Percentiles rank a stretch among this genome's conserved stretches.
Conservation (phyloP, 2,888 invertebrate species). For the Noctua comes region DNA sequence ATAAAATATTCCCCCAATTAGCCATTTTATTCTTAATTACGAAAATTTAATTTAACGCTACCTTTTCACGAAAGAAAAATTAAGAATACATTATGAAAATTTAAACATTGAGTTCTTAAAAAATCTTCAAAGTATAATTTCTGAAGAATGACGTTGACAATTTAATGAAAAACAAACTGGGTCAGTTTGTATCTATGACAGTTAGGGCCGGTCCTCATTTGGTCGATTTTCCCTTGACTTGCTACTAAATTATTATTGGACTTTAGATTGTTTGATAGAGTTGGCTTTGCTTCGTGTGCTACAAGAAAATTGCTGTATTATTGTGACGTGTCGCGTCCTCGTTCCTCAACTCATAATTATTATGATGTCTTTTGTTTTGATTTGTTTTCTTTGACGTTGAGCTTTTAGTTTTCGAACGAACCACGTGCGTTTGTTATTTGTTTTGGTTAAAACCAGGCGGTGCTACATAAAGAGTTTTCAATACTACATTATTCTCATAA, state of each 20-base stretch:
- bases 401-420: neutral
- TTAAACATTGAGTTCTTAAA: constrained; percentile 41
- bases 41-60: constrained; percentile 20
- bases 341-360: constrained; percentile 28
- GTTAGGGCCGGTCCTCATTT: constrained; percentile 56
- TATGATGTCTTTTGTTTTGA: constrained; percentile 19
- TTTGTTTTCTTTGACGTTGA: constrained; percentile 19
- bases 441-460: constrained; percentile 6
- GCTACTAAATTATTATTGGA: constrained; percentile 55
- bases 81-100: constrained; percentile 41
- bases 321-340: constrained; percentile 20
- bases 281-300: constrained; percentile 28
- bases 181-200: constrained; percentile 60
- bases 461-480: neutral
- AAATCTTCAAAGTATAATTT: constrained; percentile 58
- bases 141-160: constrained; percentile 56
- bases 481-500: neutral
- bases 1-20: constrained; percentile 33
- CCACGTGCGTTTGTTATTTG: constrained; percentile 20
- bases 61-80: constrained; percentile 29
- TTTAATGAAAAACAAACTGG: constrained; percentile 66
- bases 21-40: constrained; percentile 39
- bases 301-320: constrained; percentile 37
- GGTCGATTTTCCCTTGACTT: constrained; percentile 55
- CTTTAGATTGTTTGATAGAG: constrained; percentile 53